These are phyloP conservation scores for Diabrotica virgifera DNA, from an alignment of 1,140 invertebrate species.

Conservation along the genomic window DNA sequence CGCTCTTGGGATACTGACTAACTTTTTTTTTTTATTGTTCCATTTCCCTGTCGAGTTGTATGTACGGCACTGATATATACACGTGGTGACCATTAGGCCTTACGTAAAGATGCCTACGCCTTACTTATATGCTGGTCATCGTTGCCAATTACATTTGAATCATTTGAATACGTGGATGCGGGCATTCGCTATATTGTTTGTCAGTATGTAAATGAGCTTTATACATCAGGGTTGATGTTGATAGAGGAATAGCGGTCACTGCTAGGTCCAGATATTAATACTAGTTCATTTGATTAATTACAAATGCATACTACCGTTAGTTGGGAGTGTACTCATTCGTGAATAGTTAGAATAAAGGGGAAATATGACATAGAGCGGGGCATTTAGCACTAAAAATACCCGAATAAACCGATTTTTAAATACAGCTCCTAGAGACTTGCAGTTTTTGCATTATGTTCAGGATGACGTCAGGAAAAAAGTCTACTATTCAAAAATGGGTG, in stretches of 20 bases:
- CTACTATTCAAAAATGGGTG: too few relatives aligned
- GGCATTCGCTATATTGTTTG: conserved; percentile 17
- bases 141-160: conserved; percentile 17
- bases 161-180: conserved; percentile 10
- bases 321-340: too few relatives aligned
- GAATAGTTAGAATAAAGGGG: too few relatives aligned
- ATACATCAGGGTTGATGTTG: conserved; percentile 15
- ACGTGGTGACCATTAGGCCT: conserved; percentile 13
- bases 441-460: too few relatives aligned
- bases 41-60: not conserved
- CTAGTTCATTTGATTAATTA: conserved; percentile 15
- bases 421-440: too few relatives aligned
- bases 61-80: not conserved
- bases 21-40: too few relatives aligned
- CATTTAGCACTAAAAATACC: too few relatives aligned
- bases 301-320: conserved; percentile 5
- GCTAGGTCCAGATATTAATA: conserved; percentile 14
- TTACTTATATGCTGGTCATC: conserved; percentile 14
- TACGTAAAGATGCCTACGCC: conserved; percentile 5
- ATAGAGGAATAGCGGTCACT: conserved; percentile 8
- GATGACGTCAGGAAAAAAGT: too few relatives aligned
- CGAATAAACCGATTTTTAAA: too few relatives aligned
- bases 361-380: too few relatives aligned
- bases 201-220: conserved; percentile 13
- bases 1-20: too few relatives aligned